Base-by-base conservation (phyloP, 2,888 invertebrate genomes). In the Drosophila ezoana region DNA sequence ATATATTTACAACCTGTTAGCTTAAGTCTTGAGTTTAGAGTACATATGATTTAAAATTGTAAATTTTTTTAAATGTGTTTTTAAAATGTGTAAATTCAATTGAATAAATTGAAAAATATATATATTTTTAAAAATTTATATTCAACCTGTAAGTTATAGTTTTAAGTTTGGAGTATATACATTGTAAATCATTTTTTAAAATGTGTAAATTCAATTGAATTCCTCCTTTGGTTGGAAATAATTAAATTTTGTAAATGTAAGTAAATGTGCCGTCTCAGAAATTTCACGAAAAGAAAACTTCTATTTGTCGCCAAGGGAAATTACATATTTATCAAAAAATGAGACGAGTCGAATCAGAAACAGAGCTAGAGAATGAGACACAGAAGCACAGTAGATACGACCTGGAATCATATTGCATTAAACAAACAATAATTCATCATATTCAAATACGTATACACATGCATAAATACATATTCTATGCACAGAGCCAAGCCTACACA, bases 321-420 rank as follows among this genome's bases (percentile, higher is more conserved):
- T 87, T 81, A 85, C 89, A 89, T 89, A 85, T 89, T 87, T 89
- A 85, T 85, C 87, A 85, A 74, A 69, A 72, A 70, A 51, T 71
- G 53, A 76, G 65, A 70, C 60, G 64, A 69, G 61, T 33, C 37
- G 38, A 45, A 38, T 43, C 45, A 20, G 40, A 16, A 54, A n/a
- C n/a, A 38, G 20, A 33, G 44, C 9, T 52, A 10, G 10, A 14
- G 33, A 16, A 6, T 13, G 41, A 57, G 14, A 23, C 33, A 16
- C 33, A 32, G 35, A 56, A 53, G 58, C 57, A 49, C 54, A 69
- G 70, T 64, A 65, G 62, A 65, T 74, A 75, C 75, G 66, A 86
- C 73, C 79, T 75, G 56, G 65, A 86, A 81, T 89, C 76, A 85
- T 73, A 84, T 87, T 84, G 89, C 87, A 76, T 84, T 81, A 81